A percentile compares a stretch with the other conserved stretches of the same genome.
These are phyloP conservation scores for Diceros bicornis DNA, from an alignment of 2,797 vertebrate species.

Conservation along the genomic window DNA sequence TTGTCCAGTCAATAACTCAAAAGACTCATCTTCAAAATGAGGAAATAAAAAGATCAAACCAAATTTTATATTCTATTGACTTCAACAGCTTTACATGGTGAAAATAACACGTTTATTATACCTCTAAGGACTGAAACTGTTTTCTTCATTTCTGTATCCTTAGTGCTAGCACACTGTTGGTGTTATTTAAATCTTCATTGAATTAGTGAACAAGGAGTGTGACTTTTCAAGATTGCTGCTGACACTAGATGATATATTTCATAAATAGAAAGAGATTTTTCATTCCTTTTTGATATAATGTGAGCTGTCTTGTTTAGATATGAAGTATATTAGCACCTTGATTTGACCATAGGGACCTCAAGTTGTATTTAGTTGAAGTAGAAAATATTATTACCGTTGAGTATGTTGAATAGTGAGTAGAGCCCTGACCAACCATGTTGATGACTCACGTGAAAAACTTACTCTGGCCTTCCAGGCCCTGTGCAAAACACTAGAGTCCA, in stretches of 20 bases:
- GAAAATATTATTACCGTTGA: not conserved
- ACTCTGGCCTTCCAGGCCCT: fast-evolving
- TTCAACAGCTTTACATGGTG: not conserved
- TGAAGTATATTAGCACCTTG: not conserved
- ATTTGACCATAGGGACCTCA: not conserved
- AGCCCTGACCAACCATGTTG: not conserved
- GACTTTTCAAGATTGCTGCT: not conserved
- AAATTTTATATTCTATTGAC: not conserved
- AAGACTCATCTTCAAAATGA: not conserved
- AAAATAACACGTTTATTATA: not conserved
- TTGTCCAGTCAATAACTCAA: not conserved
- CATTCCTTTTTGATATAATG: not conserved
- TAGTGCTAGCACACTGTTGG: fast-evolving
- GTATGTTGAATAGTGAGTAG: no score
- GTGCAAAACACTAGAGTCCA: not conserved
- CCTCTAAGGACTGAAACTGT: not conserved
- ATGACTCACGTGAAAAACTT: not conserved
- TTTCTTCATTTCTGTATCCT: not conserved
- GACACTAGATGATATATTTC: not conserved
- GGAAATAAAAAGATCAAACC: not conserved
- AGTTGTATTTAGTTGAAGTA: not conserved
- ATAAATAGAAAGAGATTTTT: not conserved
- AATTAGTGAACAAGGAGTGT: not conserved
- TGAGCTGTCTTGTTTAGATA: not conserved
- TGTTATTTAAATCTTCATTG: not conserved